These are phyloP conservation scores for Mugil cephalus DNA, from an alignment of 2,113 vertebrate species.

Conservation along the genomic window DNA sequence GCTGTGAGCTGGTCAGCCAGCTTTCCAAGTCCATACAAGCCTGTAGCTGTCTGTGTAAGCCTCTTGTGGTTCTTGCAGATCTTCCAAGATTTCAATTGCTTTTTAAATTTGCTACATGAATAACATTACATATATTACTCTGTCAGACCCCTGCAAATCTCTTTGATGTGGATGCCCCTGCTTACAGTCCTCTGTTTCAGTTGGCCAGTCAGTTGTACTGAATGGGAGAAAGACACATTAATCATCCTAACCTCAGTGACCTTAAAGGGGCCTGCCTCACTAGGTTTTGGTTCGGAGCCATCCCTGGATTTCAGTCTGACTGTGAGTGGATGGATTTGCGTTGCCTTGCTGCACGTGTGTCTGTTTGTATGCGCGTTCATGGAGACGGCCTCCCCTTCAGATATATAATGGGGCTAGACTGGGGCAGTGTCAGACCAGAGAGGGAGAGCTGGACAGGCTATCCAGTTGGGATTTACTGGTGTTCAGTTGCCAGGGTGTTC, in stretches of 20 bases:
- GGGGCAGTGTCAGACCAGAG: conserved; percentile 30
- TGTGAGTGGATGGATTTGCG: conserved; percentile 43
- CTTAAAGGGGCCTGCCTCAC: conserved; percentile 48
- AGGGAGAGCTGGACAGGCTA: conserved; percentile 38
- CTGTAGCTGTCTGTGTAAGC: background rate
- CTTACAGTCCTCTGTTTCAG: conserved; percentile 29
- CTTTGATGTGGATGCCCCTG: background rate
- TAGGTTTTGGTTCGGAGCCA: conserved; percentile 39
- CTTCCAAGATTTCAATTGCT: background rate
- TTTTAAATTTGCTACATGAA: background rate
- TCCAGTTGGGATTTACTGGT: conserved; percentile 30
- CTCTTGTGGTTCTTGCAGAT: background rate
- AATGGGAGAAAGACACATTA: conserved; percentile 39
- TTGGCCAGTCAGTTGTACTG: conserved; percentile 31
- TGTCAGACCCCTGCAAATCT: background rate
- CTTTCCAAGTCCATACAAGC: background rate
- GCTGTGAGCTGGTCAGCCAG: background rate
- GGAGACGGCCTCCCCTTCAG: conserved; percentile 63
- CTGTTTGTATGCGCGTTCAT: conserved; percentile 50
- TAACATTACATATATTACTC: background rate
- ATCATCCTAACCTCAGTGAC: conserved; percentile 46
- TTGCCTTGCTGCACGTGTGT: conserved; percentile 22
- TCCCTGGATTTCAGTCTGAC: conserved; percentile 40
- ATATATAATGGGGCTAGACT: conserved; percentile 61
- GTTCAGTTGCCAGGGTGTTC: conserved; percentile 45